Evolutionary conservation across 2,113 vertebrate species (phyloP).

Genomic region (Hemiprocne comata): DNA sequence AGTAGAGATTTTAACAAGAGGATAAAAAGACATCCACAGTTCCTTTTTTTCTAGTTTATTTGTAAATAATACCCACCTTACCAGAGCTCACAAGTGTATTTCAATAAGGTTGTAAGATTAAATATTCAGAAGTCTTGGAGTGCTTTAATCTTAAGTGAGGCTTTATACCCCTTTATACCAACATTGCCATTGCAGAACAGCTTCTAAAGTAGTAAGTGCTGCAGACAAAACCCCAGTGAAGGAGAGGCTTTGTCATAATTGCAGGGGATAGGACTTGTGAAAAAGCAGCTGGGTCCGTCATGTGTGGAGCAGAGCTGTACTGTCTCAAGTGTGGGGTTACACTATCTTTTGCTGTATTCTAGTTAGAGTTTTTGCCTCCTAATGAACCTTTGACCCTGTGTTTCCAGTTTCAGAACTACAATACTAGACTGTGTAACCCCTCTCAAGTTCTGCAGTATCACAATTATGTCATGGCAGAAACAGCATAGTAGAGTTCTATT

Average conservation of each 20-base stretch:
- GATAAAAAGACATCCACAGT: background rate
- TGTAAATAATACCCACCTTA: background rate
- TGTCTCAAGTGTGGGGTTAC: background rate
- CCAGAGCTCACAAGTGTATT: background rate
- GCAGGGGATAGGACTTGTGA: background rate
- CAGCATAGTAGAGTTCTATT: background rate
- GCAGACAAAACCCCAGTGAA: background rate
- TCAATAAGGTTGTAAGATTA: background rate
- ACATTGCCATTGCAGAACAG: background rate
- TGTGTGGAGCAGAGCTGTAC: background rate
- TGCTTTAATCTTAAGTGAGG: background rate
- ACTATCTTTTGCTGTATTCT: background rate
- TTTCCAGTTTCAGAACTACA: background rate
- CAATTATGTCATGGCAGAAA: rapidly evolving
- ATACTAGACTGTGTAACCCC: background rate
- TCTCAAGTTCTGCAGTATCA: background rate
- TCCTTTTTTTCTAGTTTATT: background rate
- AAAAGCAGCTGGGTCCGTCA: background rate
- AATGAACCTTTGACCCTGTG: background rate
- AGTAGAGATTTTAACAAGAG: background rate
- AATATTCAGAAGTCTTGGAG: background rate
- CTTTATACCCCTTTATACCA: background rate
- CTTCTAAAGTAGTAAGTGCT: background rate
- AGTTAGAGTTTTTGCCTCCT: background rate
- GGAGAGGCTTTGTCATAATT: background rate